A percentile compares a stretch with the other conserved stretches of the same genome.
Conservation (phyloP, 1,140 invertebrate genomes). For the Cataglyphis hispanica region DNA sequence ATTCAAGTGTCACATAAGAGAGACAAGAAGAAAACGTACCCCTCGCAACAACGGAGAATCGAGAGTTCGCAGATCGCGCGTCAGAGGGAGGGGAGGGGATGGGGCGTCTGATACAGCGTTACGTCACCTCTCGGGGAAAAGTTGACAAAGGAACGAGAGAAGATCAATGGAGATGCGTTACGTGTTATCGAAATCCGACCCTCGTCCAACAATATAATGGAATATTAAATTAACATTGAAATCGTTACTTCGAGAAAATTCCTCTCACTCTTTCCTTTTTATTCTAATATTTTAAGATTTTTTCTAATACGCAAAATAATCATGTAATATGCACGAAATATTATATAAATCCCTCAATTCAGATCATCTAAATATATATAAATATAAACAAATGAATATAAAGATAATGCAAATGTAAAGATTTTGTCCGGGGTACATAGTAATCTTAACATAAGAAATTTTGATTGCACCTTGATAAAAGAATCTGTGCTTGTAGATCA, state of each 20-base stretch:
- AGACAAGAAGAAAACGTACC: constrained; percentile 53
- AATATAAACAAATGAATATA: no score
- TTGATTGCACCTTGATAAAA: not conserved
- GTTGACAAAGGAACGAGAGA: constrained; percentile 50
- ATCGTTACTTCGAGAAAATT: constrained; percentile 4
- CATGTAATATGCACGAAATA: not conserved
- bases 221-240: constrained; percentile 42
- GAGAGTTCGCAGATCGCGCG: constrained; percentile 45
- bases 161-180: constrained; percentile 28
- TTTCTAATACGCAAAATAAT: constrained; percentile 7
- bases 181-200: constrained; percentile 44
- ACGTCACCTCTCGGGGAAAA: constrained; percentile 51
- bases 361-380: not conserved
- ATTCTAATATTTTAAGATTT: no score
- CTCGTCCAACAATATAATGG: constrained; percentile 12
- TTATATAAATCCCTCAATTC: not conserved
- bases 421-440: not conserved
- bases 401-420: not conserved
- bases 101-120: constrained; percentile 24
- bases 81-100: not conserved
- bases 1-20: constrained; percentile 80
- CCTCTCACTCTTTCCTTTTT: no score
- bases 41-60: constrained; percentile 51
- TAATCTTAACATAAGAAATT: not conserved
- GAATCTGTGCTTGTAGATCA: not conserved